Percentiles rank a stretch among this genome's conserved stretches.
These are phyloP conservation scores for Drosophila orosa DNA, from an alignment of 1,140 invertebrate species.

Conservation along the genomic window DNA sequence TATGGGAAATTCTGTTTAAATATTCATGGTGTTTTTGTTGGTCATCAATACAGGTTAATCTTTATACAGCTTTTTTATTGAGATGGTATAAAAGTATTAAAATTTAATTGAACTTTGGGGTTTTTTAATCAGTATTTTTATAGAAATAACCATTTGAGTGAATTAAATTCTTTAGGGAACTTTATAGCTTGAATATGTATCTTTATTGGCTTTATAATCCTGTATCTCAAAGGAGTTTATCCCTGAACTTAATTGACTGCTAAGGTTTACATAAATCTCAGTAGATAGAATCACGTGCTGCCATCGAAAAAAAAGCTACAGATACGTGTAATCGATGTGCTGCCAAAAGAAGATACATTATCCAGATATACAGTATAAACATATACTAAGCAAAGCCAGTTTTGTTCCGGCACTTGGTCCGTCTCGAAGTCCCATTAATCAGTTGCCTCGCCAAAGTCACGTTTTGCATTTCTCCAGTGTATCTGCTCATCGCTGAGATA, in stretches of 20 bases:
- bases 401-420: slow-evolving; percentile 59
- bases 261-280: neutral
- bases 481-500: slow-evolving; percentile 17
- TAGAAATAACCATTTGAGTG: neutral
- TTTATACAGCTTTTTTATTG: neutral
- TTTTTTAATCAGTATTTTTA: neutral
- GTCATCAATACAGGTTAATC: neutral
- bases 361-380: slow-evolving; percentile 32
- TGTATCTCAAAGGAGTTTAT: neutral
- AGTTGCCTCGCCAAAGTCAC: slow-evolving; percentile 64
- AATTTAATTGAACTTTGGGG: neutral
- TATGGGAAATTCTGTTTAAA: neutral
- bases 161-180: neutral
- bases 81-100: neutral
- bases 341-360: slow-evolving; percentile 45
- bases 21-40: slow-evolving; percentile 4
- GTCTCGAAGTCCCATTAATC: slow-evolving; percentile 57
- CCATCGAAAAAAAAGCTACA: neutral
- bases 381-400: slow-evolving; percentile 28
- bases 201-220: neutral
- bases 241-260: slow-evolving; percentile 1
- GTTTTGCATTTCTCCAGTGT: slow-evolving; percentile 61
- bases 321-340: slow-evolving; percentile 27
- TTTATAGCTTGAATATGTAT: neutral
- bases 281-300: slow-evolving; percentile 27